Conservation (phyloP, 2,113 vertebrate species). For the Ahaetulla prasina region DNA sequence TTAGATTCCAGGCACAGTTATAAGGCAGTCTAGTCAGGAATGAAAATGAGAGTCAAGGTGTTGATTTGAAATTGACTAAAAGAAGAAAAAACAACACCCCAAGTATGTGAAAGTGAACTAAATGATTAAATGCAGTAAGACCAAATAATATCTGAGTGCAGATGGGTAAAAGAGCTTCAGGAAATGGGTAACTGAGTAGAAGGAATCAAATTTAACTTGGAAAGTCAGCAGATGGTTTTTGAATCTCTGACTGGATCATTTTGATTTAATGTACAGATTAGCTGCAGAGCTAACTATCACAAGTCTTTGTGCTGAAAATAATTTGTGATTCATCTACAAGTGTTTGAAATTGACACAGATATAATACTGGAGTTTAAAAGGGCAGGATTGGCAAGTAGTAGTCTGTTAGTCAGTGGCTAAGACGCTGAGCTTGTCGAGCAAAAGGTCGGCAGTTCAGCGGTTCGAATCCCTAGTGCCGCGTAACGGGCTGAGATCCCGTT, state of each 20-base stretch:
- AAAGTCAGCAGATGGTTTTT: not conserved
- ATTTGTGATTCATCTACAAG: not conserved
- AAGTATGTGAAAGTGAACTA: not conserved
- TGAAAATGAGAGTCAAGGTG: not conserved
- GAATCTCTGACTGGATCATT: not conserved
- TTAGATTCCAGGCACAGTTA: not conserved
- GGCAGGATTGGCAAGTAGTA: fast-evolving
- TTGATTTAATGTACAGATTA: not conserved
- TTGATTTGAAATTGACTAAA: not conserved
- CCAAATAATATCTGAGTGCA: not conserved
- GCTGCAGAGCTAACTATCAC: not conserved
- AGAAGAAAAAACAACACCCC: not conserved
- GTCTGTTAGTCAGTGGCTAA: no score
- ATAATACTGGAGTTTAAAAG: not conserved
- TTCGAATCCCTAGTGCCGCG: no score
- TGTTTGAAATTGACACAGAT: not conserved
- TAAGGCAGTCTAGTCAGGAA: no score
- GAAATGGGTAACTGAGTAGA: not conserved
- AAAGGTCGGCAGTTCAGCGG: no score
- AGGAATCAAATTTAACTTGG: not conserved
- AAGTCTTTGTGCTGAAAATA: not conserved
- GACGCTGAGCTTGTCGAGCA: no score
- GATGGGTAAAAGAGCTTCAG: not conserved
- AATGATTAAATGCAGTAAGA: not conserved
- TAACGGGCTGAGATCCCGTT: no score